Conservation (phyloP, 2,888 invertebrate species). For the Villa cingulata region DNA sequence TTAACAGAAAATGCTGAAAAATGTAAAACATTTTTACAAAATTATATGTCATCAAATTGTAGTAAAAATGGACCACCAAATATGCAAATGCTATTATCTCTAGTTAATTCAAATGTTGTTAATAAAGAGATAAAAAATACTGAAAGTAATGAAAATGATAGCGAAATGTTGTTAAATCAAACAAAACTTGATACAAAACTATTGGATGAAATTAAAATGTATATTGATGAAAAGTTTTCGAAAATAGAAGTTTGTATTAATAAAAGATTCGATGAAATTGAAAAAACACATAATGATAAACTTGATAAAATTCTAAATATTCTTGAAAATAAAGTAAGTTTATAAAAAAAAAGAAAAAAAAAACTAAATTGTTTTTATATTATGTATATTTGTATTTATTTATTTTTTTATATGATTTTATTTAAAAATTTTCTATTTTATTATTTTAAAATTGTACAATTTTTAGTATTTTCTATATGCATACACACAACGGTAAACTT, state of each 20-base stretch:
- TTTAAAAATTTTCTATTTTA: no score
- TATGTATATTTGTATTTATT: no score
- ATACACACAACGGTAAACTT: background rate
- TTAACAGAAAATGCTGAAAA: slow-evolving; percentile 22
- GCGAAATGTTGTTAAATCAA: background rate
- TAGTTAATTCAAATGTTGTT: slow-evolving; percentile 5
- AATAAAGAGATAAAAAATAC: background rate
- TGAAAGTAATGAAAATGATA: background rate
- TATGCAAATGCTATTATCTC: slow-evolving; percentile 2
- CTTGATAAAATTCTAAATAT: slow-evolving; percentile 25
- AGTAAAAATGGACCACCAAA: background rate
- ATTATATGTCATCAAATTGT: background rate
- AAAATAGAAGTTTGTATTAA: slow-evolving; percentile 21
- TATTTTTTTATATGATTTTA: no score
- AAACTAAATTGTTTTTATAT: no score
- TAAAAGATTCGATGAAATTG: slow-evolving; percentile 20
- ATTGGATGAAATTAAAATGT: slow-evolving; percentile 14
- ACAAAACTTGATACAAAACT: background rate
- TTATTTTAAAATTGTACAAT: no score
- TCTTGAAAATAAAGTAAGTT: background rate
- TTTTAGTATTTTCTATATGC: background rate
- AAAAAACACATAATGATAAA: slow-evolving; percentile 23
- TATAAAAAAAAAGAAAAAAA: background rate
- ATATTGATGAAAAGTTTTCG: slow-evolving; percentile 22
- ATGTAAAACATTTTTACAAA: slow-evolving; percentile 20